Base-by-base conservation (phyloP, 30 jellyfish, hydroid and myxozoan species). In the Cassiopea andromeda region DNA sequence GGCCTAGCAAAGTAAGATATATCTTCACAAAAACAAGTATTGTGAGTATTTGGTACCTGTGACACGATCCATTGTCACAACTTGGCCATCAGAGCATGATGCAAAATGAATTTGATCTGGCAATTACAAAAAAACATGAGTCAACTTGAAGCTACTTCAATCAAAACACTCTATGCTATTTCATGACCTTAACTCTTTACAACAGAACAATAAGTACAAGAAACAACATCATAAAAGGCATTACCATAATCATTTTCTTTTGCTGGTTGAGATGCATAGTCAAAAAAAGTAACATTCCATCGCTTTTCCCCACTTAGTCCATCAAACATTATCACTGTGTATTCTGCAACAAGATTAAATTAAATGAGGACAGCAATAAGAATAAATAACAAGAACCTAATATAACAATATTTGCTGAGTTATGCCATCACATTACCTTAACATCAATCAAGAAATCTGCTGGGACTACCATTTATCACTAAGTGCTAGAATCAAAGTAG, bases 31-130 rank as follows among this genome's bases (percentile, higher is more conserved):
- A 50, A 50, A 50, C 64, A 50, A 50, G 9, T 2, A 2, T 66
- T 3, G 18, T 19, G 6, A 2, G 2, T 14, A 15, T 66, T 14
- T 66, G 3, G 44, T 89, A 94, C 99, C 99, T 73, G 99, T 96
- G 46, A 85, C 84, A 71, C 97, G 93, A 77, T 96, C 99, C 98
- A 96, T 96, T 7, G 99, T 82, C 85, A 96, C 97, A 59, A 96
- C 92, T 70, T 93, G 92, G 1, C 99, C 99, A 50, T 91, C 95
- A n/a, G 99, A 96, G 69, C 99, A 92, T 46, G 99, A 96, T 1
- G 97, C 89, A 70, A 96, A 96, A 84, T 91, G 98, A 17, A 96
- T 81, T 84, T 79, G 98, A 68, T 96, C 99, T 96, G 87, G 2
- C 77, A 82, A 74, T 1, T 58, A 27, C 43, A 17, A 14, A 17